phyloP scores from a whole-genome alignment of 37 sponge, comb jelly and placozoan species.

The Aphrocallistes beatrix region DNA sequence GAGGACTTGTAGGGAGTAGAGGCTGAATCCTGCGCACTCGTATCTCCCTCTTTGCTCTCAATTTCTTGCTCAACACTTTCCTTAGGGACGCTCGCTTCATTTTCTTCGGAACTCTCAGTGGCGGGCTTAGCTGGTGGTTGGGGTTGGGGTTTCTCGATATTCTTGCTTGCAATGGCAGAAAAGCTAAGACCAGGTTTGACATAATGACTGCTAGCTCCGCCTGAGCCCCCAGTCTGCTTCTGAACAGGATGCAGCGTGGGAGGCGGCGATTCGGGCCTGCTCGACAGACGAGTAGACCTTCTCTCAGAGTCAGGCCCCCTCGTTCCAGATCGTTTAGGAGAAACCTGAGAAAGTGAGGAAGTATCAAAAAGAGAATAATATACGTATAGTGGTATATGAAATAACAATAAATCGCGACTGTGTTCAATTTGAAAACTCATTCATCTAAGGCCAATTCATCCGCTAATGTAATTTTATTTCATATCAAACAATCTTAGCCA shows the following conservation, averaged over 20 bases:
- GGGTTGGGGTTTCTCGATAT: background rate
- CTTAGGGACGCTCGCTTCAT: background rate
- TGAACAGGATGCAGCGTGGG: background rate
- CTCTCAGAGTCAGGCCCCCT: background rate
- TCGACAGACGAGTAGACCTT: background rate
- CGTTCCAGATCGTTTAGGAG: background rate
- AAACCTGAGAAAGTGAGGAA: background rate
- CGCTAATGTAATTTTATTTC: no score
- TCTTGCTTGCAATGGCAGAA: constrained; percentile 5
- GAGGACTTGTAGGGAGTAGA: no score
- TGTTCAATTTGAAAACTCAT: no score
- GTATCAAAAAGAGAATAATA: no score
- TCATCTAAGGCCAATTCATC: no score
- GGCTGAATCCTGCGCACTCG: no score
- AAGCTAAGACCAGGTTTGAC: background rate
- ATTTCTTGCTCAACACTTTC: background rate
- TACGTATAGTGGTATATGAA: no score
- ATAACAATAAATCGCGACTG: no score
- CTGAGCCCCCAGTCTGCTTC: background rate
- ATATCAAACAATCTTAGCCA: no score
- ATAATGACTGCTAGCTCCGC: background rate
- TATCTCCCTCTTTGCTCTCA: background rate
- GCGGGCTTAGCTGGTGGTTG: background rate
- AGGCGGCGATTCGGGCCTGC: background rate
- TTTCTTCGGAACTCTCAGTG: background rate